These are phyloP conservation scores for Silvanus unidentatus DNA, from an alignment of 2,888 invertebrate genomes.

Conservation along the genomic window DNA sequence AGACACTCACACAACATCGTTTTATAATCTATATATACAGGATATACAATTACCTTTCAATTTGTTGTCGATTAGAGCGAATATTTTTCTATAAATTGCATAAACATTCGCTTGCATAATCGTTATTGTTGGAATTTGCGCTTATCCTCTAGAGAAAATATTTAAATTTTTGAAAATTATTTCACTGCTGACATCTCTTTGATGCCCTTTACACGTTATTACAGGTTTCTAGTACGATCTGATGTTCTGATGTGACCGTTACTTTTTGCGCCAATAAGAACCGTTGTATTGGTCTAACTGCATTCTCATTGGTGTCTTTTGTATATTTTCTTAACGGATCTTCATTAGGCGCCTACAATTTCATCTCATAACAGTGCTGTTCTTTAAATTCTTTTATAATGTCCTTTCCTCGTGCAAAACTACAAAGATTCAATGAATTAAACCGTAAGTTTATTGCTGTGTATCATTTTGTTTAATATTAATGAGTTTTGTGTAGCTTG, in stretches of 20 bases:
- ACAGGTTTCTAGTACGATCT: too few species aligned
- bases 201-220: too few species aligned
- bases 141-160: too few species aligned
- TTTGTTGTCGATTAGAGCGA: too few species aligned
- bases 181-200: too few species aligned
- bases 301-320: not conserved
- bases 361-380: not conserved
- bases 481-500: slow-evolving; percentile 37
- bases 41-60: too few species aligned
- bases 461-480: slow-evolving; percentile 6
- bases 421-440: slow-evolving; percentile 52
- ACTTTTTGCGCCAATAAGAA: not conserved
- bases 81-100: too few species aligned
- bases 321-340: not conserved
- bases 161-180: too few species aligned
- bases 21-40: too few species aligned
- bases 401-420: slow-evolving; percentile 55
- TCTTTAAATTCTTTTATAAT: slow-evolving; percentile 32
- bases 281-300: not conserved
- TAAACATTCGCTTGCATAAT: too few species aligned
- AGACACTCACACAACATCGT: not conserved
- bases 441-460: slow-evolving; percentile 44
- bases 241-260: not conserved
- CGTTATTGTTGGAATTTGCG: too few species aligned
- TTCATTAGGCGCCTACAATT: slow-evolving; percentile 4